Conservation (phyloP, 35 echinoderm and acorn worm species). For the Hemicentrotus pulcherrimus region DNA sequence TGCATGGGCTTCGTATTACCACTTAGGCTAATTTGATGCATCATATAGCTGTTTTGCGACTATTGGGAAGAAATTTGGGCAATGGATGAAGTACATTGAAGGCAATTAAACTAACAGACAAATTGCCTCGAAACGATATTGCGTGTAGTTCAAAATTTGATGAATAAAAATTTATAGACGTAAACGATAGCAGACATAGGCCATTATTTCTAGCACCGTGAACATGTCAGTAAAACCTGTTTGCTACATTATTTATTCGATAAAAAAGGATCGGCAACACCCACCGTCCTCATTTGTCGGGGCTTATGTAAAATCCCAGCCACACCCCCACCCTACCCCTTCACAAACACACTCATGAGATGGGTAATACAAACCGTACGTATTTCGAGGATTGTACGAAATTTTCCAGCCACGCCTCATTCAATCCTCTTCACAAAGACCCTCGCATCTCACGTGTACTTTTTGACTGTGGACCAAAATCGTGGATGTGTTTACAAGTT, state of each 20-base stretch:
- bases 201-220: no score
- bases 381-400: neutral
- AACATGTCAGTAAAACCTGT: no score
- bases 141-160: neutral
- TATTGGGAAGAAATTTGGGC: neutral
- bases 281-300: no score
- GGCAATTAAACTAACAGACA: neutral
- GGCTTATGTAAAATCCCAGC: no score
- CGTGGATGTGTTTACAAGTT: no score
- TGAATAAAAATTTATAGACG: neutral
- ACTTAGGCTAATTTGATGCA: constrained; percentile 12
- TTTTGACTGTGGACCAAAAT: no score
- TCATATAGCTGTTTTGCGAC: neutral
- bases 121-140: neutral
- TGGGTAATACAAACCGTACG: neutral
- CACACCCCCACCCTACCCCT: no score
- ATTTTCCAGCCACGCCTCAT: neutral
- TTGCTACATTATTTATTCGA: no score
- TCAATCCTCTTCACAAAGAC: neutral
- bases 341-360: no score
- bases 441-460: neutral
- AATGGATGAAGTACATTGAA: neutral
- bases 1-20: neutral
- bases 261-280: no score
- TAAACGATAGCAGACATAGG: neutral